Evolutionary conservation across 2,888 invertebrate species (phyloP).

Genomic region (Drosophila atripex): DNA sequence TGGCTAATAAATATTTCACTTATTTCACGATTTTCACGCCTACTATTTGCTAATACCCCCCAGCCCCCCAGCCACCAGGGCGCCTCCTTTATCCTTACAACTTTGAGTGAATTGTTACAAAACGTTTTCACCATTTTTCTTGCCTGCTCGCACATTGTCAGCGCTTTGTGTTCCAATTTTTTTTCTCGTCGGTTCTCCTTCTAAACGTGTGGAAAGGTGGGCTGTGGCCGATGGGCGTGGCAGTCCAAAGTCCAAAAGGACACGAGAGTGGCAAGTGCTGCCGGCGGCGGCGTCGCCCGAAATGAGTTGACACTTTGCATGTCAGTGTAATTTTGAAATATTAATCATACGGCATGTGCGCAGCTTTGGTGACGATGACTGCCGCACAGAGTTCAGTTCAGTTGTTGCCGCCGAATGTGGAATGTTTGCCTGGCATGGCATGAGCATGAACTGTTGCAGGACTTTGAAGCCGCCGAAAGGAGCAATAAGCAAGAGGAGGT

Average conservation of each 20-base stretch:
- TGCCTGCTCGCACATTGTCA: constrained; percentile 57
- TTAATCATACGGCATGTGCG: constrained; percentile 74
- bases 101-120: constrained; percentile 74
- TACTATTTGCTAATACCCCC: constrained; percentile 51
- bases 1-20: constrained; percentile 79
- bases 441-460: constrained; percentile 42
- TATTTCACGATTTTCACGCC: constrained; percentile 76
- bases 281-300: constrained; percentile 52
- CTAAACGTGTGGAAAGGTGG: constrained; percentile 55
- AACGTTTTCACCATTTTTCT: constrained; percentile 72
- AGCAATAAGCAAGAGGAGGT: neutral
- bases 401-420: constrained; percentile 34
- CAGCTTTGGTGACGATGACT: constrained; percentile 53
- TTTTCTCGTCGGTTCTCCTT: neutral
- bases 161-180: constrained; percentile 52
- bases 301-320: constrained; percentile 80
- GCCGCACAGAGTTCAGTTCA: constrained; percentile 17
- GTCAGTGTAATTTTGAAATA: constrained; percentile 79
- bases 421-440: constrained; percentile 70
- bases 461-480: constrained; percentile 1
- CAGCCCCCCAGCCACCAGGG: neutral
- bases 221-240: constrained; percentile 22
- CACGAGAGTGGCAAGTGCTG: constrained; percentile 23
- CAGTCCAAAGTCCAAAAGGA: constrained; percentile 11
- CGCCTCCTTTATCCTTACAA: constrained; percentile 8